Base-by-base conservation (phyloP, 64 coral and sea anemone genomes). In the Montipora sp. region DNA sequence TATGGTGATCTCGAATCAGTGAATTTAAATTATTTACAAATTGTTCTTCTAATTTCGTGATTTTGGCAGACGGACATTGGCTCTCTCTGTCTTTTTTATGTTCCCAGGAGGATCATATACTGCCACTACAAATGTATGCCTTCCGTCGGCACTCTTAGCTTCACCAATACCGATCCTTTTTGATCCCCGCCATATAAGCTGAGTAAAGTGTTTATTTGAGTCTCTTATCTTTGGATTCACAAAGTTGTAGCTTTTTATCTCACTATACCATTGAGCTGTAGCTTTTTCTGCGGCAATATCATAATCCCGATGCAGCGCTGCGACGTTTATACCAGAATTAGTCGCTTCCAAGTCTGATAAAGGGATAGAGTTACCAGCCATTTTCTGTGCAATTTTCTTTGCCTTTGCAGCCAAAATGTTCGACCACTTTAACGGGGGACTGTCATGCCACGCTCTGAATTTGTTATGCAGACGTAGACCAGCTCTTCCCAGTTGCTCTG, bases 21-120 rank as follows among this genome's bases (percentile, higher is more conserved):
- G 36, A 36, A 36, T 36, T 36, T 36, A 36, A 36, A 11, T 57
- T 57, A 57, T 57, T 57, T 57, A 11, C 53, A 57, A 57, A 57
- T 19, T 50, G 1, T 78, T 47, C 19, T 70, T 50, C 36, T 72
- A 67, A 72, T 68, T 85, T 71, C n/a, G 82, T 23, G 82, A 48
- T 72, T 94, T 79, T 36, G 95, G 95, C 48, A 75, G 51, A 49
- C 82, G 74, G 23, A 97, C 80, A 67, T 97, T 97, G 5, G 21
- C 73, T 53, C 10, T 90, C 45, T 88, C 73, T 27, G 88, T 67
- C 1, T 73, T 46, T 78, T 87, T 85, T 3, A 61, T 84, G 47
- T 97, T 94, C 10, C 95, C 95, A 70, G 95, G 95, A 0, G 95
- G 95, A 18, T 89, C 89, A 60, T 97, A 97, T 15, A 97, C 77